Evolutionary conservation across 2,797 vertebrate genomes (phyloP).

Genomic region (Clarias platycephalus): DNA sequence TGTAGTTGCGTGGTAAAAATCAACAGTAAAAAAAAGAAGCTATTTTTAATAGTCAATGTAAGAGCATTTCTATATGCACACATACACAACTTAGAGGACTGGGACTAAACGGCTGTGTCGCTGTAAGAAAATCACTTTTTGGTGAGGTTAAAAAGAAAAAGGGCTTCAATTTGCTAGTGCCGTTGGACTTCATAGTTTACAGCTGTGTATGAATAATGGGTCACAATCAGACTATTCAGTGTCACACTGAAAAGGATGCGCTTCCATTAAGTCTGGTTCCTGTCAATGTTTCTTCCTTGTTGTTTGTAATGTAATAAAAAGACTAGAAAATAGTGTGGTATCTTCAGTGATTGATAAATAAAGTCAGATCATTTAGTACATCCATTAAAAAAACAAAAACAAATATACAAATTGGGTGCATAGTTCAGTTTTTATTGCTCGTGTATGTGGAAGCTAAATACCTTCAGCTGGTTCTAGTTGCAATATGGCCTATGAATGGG

Average conservation of each 20-base stretch:
- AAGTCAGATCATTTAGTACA: background rate
- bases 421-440: background rate
- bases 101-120: no score
- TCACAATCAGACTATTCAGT: background rate
- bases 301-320: background rate
- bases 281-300: background rate
- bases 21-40: no score
- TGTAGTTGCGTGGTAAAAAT: no score
- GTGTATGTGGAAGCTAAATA: background rate
- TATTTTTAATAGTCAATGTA: no score
- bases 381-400: background rate
- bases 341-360: constrained; percentile 11
- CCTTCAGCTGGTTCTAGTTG: background rate
- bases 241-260: background rate
- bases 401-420: background rate
- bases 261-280: background rate
- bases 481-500: background rate
- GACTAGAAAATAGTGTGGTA: background rate
- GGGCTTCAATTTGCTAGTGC: no score
- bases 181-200: background rate
- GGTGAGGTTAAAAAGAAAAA: no score
- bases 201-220: background rate
- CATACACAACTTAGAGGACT: no score
- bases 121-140: no score
- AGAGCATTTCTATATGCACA: no score